Evolutionary conservation across 2,888 invertebrate genomes (phyloP).

Genomic region (Arrhopalites spinosus): DNA sequence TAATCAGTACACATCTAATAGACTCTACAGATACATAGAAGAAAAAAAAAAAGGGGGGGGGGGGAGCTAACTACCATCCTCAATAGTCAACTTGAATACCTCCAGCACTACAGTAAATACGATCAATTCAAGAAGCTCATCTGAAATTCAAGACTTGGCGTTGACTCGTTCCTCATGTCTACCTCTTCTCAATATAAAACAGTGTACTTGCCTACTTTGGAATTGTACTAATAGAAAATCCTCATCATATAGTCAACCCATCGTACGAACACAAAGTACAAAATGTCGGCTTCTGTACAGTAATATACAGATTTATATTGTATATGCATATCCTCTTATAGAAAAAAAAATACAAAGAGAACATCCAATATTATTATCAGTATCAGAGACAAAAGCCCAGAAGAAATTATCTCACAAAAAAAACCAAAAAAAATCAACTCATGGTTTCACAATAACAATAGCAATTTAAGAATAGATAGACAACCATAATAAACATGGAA

Average conservation of each 20-base stretch:
- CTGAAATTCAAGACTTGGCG: constrained; percentile 52
- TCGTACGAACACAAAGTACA: not conserved
- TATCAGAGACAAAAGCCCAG: not conserved
- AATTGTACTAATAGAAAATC: constrained; percentile 11
- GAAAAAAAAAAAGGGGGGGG: no score
- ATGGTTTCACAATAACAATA: not conserved
- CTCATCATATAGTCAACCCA: not conserved
- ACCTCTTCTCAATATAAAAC: constrained; percentile 28
- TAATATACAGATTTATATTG: not conserved
- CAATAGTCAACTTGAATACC: not conserved
- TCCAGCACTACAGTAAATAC: constrained; percentile 14
- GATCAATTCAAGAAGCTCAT: constrained; percentile 53
- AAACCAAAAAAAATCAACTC: not conserved
- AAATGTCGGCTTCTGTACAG: not conserved
- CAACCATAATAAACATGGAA: not conserved
- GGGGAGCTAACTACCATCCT: no score
- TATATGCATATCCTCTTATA: no score
- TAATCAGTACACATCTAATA: no score
- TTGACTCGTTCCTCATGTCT: constrained; percentile 47
- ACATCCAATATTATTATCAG: not conserved
- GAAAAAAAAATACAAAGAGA: not conserved
- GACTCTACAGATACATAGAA: no score
- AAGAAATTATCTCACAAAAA: not conserved
- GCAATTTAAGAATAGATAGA: not conserved
- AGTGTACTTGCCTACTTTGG: not conserved